Conservation (phyloP, 1,140 invertebrate genomes). For the Chlorops oryzae region DNA sequence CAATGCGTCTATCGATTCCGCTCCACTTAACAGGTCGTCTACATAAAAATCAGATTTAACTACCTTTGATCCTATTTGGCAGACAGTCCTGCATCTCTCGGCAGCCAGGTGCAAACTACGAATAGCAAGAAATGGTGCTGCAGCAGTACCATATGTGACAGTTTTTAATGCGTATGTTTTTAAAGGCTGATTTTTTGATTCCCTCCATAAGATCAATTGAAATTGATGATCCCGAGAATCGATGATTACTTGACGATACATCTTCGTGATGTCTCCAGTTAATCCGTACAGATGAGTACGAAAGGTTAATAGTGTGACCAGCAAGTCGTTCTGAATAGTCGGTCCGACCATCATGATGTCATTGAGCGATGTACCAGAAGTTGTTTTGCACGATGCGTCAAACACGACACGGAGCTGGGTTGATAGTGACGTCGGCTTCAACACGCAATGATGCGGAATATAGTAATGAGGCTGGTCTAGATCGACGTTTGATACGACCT, state of each 20-base stretch:
- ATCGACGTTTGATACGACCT: too few relatives aligned
- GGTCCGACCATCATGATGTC: too few relatives aligned
- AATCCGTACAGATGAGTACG: slow-evolving; percentile 16
- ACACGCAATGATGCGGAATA: too few relatives aligned
- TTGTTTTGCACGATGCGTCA: too few relatives aligned
- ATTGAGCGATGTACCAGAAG: too few relatives aligned
- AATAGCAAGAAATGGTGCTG: slow-evolving; percentile 38
- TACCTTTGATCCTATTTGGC: slow-evolving; percentile 14
- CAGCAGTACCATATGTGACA: slow-evolving; percentile 27
- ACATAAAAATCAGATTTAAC: neutral
- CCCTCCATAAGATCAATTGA: slow-evolving; percentile 43
- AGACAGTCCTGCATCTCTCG: slow-evolving; percentile 19
- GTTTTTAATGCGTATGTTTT: slow-evolving; percentile 25
- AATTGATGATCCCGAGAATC: slow-evolving; percentile 17
- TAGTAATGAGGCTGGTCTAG: too few relatives aligned
- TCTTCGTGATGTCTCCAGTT: slow-evolving; percentile 18
- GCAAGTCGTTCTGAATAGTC: too few relatives aligned
- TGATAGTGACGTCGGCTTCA: too few relatives aligned
- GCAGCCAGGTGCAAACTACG: slow-evolving; percentile 29
- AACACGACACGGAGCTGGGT: too few relatives aligned
- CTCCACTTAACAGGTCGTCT: too few relatives aligned
- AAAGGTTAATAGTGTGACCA: too few relatives aligned
- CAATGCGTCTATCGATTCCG: neutral
- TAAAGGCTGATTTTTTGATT: slow-evolving; percentile 15
- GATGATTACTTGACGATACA: slow-evolving; percentile 30